A percentile compares a stretch with the other conserved stretches of the same genome.
phyloP scores from a whole-genome alignment of 2,113 vertebrate species.

The Cinclus mexicanus region DNA sequence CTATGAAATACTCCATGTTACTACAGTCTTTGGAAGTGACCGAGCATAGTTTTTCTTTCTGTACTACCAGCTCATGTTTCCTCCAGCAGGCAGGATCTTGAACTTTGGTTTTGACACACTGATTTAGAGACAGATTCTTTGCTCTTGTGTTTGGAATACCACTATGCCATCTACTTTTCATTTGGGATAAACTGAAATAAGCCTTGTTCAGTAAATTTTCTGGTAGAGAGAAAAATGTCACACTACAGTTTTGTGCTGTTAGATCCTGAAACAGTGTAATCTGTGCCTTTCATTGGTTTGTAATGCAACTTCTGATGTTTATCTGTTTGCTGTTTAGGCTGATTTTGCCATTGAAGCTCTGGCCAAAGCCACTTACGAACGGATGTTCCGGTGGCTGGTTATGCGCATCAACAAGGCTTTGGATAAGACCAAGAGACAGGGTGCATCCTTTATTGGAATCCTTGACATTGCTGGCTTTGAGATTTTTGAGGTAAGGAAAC shows the following conservation, averaged over 20 bases:
- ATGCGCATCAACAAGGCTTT: constrained; percentile 98
- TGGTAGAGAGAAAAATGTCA: neutral
- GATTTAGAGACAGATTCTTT: neutral
- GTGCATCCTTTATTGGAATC: constrained; percentile 97
- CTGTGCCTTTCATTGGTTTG: neutral
- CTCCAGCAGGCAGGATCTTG: neutral
- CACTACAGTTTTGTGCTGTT: neutral
- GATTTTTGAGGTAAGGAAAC: constrained; percentile 90
- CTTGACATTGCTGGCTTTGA: constrained; percentile 98
- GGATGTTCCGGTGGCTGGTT: constrained; percentile 98
- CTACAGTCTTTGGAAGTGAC: neutral
- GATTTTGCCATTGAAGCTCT: constrained; percentile 97
- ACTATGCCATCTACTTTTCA: neutral
- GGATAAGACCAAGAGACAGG: constrained; percentile 98
- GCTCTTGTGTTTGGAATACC: neutral
- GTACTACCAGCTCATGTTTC: neutral
- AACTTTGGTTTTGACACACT: neutral
- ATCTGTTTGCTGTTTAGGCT: constrained; percentile 62
- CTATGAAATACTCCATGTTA: neutral
- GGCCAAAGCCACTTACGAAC: constrained; percentile 96
- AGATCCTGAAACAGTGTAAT: neutral
- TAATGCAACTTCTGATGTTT: neutral
- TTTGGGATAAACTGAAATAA: neutral
- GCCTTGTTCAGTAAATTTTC: neutral
- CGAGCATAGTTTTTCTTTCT: neutral